phyloP scores from a whole-genome alignment of 1,140 invertebrate species.

The Cotesia vestalis region DNA sequence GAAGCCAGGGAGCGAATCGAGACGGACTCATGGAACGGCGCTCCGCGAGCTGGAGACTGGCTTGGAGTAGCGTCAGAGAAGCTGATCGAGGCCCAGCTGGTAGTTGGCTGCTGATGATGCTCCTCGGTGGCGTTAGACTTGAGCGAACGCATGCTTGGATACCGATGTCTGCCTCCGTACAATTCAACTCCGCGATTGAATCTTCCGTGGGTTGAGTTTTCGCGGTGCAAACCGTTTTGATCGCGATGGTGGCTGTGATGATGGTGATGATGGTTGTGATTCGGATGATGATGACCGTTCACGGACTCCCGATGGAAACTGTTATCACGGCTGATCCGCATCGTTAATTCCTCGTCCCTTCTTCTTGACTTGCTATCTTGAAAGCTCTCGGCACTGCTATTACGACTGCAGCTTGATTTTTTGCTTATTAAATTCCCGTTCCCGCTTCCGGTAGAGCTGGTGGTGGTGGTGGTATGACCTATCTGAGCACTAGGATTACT shows the following conservation, averaged over 20 bases:
- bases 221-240: constrained; percentile 29
- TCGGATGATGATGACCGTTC: constrained; percentile 8
- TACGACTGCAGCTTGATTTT: constrained; percentile 33
- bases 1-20: constrained; percentile 81
- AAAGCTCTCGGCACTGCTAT: constrained; percentile 49
- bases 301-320: not conserved
- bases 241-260: not conserved
- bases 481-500: not conserved
- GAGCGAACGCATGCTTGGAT: constrained; percentile 54
- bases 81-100: constrained; percentile 50
- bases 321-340: not conserved
- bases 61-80: constrained; percentile 42
- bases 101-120: constrained; percentile 43
- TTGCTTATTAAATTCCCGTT: constrained; percentile 34
- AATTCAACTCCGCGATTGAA: constrained; percentile 42
- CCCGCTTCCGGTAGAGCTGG: constrained; percentile 5
- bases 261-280: too few relatives aligned
- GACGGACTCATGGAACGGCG: constrained; percentile 68
- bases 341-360: not conserved
- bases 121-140: constrained; percentile 52
- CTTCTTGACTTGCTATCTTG: constrained; percentile 40
- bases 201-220: constrained; percentile 35
- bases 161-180: constrained; percentile 43
- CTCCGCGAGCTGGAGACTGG: constrained; percentile 39
- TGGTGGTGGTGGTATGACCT: too few relatives aligned